phyloP scores from a whole-genome alignment of 1,140 invertebrate genomes.

The Drosophila azteca region DNA sequence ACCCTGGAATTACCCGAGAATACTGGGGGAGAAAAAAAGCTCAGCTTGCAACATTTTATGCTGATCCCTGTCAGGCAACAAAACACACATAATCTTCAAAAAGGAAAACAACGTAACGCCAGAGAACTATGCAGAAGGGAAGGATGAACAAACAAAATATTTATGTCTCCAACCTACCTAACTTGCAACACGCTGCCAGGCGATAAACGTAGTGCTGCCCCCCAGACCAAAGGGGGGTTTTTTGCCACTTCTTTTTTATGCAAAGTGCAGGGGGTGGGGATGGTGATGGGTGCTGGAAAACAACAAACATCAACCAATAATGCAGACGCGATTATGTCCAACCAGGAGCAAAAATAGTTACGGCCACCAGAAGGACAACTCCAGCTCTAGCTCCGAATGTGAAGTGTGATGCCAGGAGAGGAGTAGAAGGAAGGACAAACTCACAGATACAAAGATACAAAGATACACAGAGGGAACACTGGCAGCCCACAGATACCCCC shows the following conservation, averaged over 20 bases:
- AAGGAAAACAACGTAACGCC: slow-evolving; percentile 76
- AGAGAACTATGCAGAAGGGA: slow-evolving; percentile 8
- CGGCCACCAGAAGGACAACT: slow-evolving; percentile 61
- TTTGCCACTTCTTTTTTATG: slow-evolving; percentile 13
- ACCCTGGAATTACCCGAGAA: slow-evolving; percentile 40
- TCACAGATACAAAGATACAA: neutral
- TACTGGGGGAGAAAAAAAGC: slow-evolving; percentile 57
- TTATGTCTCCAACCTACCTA: slow-evolving; percentile 61
- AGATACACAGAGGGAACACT: slow-evolving; percentile 4
- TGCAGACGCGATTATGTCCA: slow-evolving; percentile 83
- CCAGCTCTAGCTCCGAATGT: slow-evolving; percentile 60
- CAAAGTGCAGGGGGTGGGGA: slow-evolving; percentile 49
- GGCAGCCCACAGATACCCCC: slow-evolving; percentile 36
- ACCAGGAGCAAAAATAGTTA: slow-evolving; percentile 57
- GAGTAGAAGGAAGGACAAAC: too few relatives aligned
- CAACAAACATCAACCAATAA: slow-evolving; percentile 83
- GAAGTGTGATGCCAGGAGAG: slow-evolving; percentile 58
- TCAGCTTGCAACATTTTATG: slow-evolving; percentile 84
- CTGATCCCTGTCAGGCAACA: slow-evolving; percentile 84
- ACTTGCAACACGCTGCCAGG: slow-evolving; percentile 50
- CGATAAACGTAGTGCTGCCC: slow-evolving; percentile 61
- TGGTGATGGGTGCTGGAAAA: slow-evolving; percentile 5
- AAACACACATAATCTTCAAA: slow-evolving; percentile 84
- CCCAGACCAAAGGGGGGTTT: neutral
- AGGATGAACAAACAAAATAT: slow-evolving; percentile 76